Conservation (phyloP, 1,140 invertebrate genomes). For the Leptonema lineaticorne region DNA sequence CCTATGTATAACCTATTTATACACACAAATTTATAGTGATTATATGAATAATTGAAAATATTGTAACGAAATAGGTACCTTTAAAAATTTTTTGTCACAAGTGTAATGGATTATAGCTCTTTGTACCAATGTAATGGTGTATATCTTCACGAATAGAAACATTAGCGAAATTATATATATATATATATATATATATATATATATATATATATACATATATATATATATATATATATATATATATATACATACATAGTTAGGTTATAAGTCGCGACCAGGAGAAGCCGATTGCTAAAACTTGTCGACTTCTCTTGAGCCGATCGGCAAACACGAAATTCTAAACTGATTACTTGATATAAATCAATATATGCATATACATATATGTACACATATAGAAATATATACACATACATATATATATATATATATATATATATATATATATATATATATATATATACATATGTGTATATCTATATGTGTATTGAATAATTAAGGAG, state of each 20-base stretch:
- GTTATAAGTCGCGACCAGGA: constrained; percentile 30
- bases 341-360: constrained; percentile 42
- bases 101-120: constrained; percentile 31
- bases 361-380: constrained; percentile 26
- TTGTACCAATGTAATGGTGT: constrained; percentile 36
- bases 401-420: constrained; percentile 3
- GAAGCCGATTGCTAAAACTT: neutral
- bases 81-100: constrained; percentile 20
- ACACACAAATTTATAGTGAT: constrained; percentile 20
- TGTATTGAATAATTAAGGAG: constrained; percentile 9
- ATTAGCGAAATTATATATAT: constrained; percentile 22
- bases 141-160: constrained; percentile 36
- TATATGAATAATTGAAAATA: constrained; percentile 22
- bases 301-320: constrained; percentile 19
- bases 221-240: constrained; percentile 10
- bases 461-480: constrained; percentile 3
- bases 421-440: constrained; percentile 12
- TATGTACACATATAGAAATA: constrained; percentile 9
- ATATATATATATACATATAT: constrained; percentile 8
- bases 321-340: constrained; percentile 42
- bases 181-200: neutral
- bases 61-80: constrained; percentile 26
- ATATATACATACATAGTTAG: constrained; percentile 28
- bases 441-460: constrained; percentile 14
- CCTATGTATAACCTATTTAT: constrained; percentile 11